Conservation (phyloP, 1,140 invertebrate genomes). For the Pseudobourletiella spinata region DNA sequence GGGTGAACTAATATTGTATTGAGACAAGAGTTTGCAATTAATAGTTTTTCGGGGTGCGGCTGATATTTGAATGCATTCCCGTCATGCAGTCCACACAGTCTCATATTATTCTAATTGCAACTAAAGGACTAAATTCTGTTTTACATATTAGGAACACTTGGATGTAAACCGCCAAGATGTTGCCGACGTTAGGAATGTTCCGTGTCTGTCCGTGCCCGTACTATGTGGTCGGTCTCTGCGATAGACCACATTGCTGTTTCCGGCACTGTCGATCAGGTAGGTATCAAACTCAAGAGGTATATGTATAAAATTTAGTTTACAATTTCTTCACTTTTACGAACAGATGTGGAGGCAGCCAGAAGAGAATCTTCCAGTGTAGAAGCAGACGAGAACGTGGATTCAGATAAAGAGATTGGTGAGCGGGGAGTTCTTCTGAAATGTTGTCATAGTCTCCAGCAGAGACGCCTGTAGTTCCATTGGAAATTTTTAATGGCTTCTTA, state of each 20-base stretch:
- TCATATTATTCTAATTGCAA: neutral
- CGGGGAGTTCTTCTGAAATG: too few relatives aligned
- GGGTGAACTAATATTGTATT: too few relatives aligned
- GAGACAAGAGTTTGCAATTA: too few relatives aligned
- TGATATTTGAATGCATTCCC: too few relatives aligned
- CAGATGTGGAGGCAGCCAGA: conserved; percentile 8
- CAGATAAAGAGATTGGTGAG: neutral
- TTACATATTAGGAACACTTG: too few relatives aligned
- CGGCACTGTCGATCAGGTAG: conserved; percentile 2
- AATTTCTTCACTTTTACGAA: neutral
- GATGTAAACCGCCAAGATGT: too few relatives aligned
- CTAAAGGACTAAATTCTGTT: too few relatives aligned
- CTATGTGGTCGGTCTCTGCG: conserved; percentile 7
- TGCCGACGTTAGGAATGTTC: conserved; percentile 4
- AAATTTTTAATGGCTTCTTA: too few relatives aligned
- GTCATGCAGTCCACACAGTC: too few relatives aligned
- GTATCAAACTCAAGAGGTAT: neutral
- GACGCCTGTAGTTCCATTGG: too few relatives aligned
- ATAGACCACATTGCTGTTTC: conserved; percentile 5
- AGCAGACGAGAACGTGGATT: neutral
- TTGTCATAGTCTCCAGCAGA: too few relatives aligned
- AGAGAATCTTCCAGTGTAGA: neutral
- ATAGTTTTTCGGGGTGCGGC: too few relatives aligned
- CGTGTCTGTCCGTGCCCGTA: conserved; percentile 1
- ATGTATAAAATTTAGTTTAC: neutral